phyloP scores from a whole-genome alignment of 53 echinoderm and acorn worm species.

The Echinometra lucunter region DNA sequence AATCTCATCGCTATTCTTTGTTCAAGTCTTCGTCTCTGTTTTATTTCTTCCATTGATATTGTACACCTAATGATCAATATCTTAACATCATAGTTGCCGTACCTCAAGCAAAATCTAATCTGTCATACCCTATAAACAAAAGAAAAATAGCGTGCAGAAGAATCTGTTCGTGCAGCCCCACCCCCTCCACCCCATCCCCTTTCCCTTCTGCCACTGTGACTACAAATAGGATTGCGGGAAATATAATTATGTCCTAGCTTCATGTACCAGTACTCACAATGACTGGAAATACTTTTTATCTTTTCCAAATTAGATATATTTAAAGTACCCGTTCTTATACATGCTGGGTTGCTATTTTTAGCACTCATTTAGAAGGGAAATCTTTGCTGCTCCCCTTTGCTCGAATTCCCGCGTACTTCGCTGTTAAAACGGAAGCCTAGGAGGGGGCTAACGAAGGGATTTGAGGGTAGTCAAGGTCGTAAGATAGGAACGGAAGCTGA shows the following conservation, averaged over 20 bases:
- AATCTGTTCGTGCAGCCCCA: too few species aligned
- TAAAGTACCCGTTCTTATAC: background rate
- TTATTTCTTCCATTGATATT: too few species aligned
- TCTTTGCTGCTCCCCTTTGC: constrained; percentile 5
- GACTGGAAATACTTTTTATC: background rate
- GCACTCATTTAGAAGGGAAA: background rate
- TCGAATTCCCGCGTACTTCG: background rate
- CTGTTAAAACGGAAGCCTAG: background rate
- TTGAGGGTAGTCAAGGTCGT: constrained; percentile 5
- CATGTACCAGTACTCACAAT: background rate
- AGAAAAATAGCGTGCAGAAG: too few species aligned
- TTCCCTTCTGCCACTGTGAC: background rate
- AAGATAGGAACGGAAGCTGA: constrained; percentile 1
- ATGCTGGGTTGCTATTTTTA: background rate
- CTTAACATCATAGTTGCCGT: too few species aligned
- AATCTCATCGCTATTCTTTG: too few species aligned
- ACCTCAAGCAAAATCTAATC: too few species aligned
- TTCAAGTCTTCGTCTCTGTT: too few species aligned
- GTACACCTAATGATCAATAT: too few species aligned
- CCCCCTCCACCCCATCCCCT: too few species aligned
- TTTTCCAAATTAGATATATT: background rate
- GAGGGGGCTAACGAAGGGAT: constrained; percentile 13
- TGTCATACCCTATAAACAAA: too few species aligned
- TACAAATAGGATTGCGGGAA: background rate
- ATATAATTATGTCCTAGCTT: background rate